Conservation (phyloP, 1,140 invertebrate genomes). For the Sitodiplosis mosellana region DNA sequence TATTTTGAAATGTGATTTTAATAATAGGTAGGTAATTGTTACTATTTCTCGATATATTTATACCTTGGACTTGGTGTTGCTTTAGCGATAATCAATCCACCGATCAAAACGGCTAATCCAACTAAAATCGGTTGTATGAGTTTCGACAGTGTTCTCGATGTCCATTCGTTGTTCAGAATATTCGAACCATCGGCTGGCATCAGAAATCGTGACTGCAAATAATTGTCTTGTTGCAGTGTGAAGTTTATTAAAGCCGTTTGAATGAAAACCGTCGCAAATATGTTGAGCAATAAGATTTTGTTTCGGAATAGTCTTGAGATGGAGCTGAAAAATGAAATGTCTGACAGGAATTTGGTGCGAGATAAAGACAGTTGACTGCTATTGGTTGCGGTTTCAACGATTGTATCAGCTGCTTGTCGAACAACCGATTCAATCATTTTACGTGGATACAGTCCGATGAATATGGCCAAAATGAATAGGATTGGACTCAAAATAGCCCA, state of each 20-base stretch:
- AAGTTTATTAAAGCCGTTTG: constrained; percentile 36
- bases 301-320: constrained; percentile 36
- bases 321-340: constrained; percentile 30
- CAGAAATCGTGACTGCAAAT: constrained; percentile 37
- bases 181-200: constrained; percentile 31
- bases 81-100: constrained; percentile 41
- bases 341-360: constrained; percentile 18
- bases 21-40: neutral
- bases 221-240: constrained; percentile 31
- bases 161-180: constrained; percentile 33
- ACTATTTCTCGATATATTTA: neutral
- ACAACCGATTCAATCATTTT: constrained; percentile 32
- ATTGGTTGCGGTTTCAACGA: constrained; percentile 17
- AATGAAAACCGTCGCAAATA: constrained; percentile 33
- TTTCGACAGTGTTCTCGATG: constrained; percentile 29
- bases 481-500: constrained; percentile 36
- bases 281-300: constrained; percentile 36
- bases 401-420: constrained; percentile 31
- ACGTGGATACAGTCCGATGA: constrained; percentile 37
- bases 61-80: constrained; percentile 30
- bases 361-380: constrained; percentile 14
- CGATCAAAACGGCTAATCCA: constrained; percentile 34
- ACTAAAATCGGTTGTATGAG: constrained; percentile 40
- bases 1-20: no score
- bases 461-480: constrained; percentile 30